Percentiles rank a stretch among this genome's conserved stretches.
Conservation (phyloP, 2,113 vertebrate species). For the Callipepla squamata region DNA sequence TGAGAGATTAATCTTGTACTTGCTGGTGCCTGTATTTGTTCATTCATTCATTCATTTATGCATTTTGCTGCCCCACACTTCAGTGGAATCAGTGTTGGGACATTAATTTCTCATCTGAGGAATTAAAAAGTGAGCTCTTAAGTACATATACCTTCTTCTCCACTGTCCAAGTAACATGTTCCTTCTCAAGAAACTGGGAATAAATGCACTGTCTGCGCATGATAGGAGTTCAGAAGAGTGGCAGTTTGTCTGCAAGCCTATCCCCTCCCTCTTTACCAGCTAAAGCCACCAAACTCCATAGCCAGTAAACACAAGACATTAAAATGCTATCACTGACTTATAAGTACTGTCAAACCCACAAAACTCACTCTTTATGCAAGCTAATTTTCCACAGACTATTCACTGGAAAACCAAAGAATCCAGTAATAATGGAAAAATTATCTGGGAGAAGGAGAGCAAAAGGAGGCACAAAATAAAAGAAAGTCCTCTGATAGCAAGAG, state of each 20-base stretch:
- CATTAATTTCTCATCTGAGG: neutral
- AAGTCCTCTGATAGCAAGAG: neutral
- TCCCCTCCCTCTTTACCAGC: neutral
- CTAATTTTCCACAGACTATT: conserved; percentile 7
- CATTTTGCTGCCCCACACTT: neutral
- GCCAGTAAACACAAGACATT: conserved; percentile 16
- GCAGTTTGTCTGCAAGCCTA: neutral
- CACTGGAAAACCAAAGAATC: conserved; percentile 12
- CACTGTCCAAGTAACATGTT: neutral
- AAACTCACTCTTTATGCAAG: neutral
- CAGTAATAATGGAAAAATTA: conserved; percentile 23
- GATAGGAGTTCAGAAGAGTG: neutral
- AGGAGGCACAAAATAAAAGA: neutral
- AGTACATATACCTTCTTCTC: neutral
- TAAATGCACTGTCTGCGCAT: neutral
- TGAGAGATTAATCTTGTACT: neutral
- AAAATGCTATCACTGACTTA: conserved; percentile 5
- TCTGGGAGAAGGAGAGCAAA: neutral
- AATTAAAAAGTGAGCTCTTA: neutral
- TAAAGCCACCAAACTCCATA: neutral
- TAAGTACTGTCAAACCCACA: neutral
- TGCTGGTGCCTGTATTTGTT: neutral
- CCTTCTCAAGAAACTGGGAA: neutral
- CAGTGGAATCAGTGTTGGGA: neutral
- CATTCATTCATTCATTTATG: neutral